Conservation (phyloP, 2,888 invertebrate genomes). For the Ecdyonurus torrentis region DNA sequence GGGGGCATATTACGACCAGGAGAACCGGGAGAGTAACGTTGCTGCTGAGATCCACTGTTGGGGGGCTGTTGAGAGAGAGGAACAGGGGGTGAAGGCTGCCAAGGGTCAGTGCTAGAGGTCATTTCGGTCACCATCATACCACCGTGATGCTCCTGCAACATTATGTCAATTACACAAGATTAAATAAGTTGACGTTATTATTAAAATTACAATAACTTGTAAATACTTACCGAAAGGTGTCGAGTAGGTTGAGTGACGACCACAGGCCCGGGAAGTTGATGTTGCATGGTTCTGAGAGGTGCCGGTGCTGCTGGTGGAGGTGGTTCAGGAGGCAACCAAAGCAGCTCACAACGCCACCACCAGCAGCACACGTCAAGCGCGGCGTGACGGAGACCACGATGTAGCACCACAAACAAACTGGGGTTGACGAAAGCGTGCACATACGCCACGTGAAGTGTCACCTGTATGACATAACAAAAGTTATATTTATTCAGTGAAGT, state of each 20-base stretch:
- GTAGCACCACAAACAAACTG: conserved; percentile 58
- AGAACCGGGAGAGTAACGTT: neutral
- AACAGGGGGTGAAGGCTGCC: neutral
- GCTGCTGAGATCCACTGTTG: neutral
- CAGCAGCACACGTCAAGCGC: conserved; percentile 59
- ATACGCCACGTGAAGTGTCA: conserved; percentile 73
- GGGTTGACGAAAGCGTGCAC: conserved; percentile 76
- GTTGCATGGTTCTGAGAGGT: neutral
- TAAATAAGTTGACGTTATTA: too few relatives aligned
- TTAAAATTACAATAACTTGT: neutral
- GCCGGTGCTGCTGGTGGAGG: neutral
- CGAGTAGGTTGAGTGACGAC: neutral
- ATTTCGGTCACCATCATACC: neutral
- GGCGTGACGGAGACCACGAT: conserved; percentile 55
- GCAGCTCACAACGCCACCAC: conserved; percentile 3
- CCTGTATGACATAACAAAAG: conserved; percentile 42
- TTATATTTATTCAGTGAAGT: too few relatives aligned
- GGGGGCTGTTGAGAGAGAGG: neutral
- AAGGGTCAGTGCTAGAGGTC: neutral
- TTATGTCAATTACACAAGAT: too few relatives aligned
- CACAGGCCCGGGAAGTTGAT: neutral
- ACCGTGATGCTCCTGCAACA: neutral
- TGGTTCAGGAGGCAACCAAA: conserved; percentile 2
- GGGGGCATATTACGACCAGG: neutral
- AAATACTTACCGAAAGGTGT: neutral